Conservation (phyloP, 1,140 invertebrate genomes). For the Drosophila obscura region DNA sequence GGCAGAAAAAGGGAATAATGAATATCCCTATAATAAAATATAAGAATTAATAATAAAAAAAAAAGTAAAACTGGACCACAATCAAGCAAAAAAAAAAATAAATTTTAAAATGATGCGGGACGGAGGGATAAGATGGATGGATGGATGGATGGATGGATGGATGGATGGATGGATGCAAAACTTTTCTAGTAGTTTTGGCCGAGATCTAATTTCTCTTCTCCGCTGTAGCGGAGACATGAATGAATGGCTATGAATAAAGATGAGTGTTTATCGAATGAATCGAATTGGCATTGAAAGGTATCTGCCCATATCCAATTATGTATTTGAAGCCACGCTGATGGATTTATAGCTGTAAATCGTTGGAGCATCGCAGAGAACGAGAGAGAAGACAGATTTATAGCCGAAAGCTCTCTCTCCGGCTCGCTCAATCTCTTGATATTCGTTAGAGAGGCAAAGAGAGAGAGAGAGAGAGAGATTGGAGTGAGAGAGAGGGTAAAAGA, state of each 20-base stretch:
- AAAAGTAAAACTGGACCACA: too few species aligned
- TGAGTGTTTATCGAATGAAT: constrained; percentile 48
- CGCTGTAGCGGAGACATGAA: not conserved
- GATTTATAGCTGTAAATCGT: constrained; percentile 44
- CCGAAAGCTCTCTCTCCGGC: not conserved
- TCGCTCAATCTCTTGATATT: not conserved
- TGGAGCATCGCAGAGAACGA: constrained; percentile 18
- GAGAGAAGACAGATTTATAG: constrained; percentile 17
- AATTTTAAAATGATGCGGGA: too few species aligned
- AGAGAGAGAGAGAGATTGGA: not conserved
- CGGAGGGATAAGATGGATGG: too few species aligned
- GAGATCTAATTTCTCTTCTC: too few species aligned
- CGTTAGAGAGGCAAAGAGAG: constrained; percentile 9
- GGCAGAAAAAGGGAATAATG: too few species aligned
- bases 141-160: too few species aligned
- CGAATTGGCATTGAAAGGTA: constrained; percentile 64
- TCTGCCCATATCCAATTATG: constrained; percentile 60
- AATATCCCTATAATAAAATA: too few species aligned
- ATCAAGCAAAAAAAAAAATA: too few species aligned
- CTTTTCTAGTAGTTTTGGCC: too few species aligned
- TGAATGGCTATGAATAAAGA: not conserved
- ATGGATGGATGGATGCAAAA: too few species aligned
- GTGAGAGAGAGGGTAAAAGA: not conserved
- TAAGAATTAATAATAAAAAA: too few species aligned
- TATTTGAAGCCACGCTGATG: constrained; percentile 14